Evolutionary conservation across 2,888 invertebrate genomes (phyloP).

Genomic region (Chrysomela aeneicollis): DNA sequence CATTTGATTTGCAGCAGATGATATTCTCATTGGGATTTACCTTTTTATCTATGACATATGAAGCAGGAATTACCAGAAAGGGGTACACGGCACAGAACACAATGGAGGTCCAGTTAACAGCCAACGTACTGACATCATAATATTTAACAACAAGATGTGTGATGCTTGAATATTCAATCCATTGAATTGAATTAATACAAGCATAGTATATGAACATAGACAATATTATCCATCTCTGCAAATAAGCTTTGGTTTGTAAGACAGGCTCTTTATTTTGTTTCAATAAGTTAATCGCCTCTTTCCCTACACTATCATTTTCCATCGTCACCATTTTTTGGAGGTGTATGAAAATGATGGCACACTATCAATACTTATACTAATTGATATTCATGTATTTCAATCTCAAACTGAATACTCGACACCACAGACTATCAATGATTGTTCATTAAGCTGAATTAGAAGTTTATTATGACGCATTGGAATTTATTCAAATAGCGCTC

Average conservation of each 20-base stretch:
- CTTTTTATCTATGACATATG: conserved; percentile 90
- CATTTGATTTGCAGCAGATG: no score
- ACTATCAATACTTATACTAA: neutral
- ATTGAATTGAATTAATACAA: conserved; percentile 91
- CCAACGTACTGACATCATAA: conserved; percentile 73
- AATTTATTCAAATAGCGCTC: neutral
- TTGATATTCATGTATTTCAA: neutral
- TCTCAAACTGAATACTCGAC: neutral
- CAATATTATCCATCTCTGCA: conserved; percentile 83
- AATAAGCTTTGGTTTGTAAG: conserved; percentile 67
- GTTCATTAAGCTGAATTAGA: neutral
- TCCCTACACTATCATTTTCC: conserved; percentile 13
- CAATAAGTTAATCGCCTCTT: conserved; percentile 24
- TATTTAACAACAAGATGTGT: conserved; percentile 80
- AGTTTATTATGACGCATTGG: neutral
- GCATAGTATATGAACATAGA: conserved; percentile 85
- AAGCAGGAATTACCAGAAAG: conserved; percentile 93
- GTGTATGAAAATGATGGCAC: no score
- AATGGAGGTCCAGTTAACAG: conserved; percentile 96
- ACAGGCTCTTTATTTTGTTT: conserved; percentile 12
- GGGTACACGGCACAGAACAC: conserved; percentile 96
- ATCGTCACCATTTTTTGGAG: conserved; percentile 11
- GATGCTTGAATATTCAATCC: conserved; percentile 95
- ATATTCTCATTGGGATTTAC: conserved; percentile 64
- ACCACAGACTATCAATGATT: neutral